phyloP scores from a whole-genome alignment of 2,797 vertebrate species.

The Gorsachius magnificus region DNA sequence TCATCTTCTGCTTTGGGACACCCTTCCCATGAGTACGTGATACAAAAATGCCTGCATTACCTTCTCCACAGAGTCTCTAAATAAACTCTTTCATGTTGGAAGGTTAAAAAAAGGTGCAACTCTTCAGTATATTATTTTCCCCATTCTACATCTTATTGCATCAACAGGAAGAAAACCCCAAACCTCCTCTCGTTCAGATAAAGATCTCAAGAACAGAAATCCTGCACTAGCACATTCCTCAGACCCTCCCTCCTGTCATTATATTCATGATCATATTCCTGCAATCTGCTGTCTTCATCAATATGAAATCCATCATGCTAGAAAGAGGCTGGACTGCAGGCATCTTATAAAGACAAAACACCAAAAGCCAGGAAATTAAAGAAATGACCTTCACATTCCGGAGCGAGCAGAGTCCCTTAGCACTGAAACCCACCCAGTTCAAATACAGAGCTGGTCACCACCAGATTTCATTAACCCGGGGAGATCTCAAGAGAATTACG shows the following conservation, averaged over 20 bases:
- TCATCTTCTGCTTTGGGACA: background rate
- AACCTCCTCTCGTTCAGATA: background rate
- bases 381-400: background rate
- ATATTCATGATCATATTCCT: background rate
- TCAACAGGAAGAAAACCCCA: background rate
- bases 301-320: background rate
- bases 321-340: background rate
- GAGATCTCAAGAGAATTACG: background rate
- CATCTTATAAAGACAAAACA: background rate
- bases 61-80: background rate
- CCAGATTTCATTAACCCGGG: background rate
- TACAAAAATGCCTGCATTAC: background rate
- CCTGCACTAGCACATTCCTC: background rate
- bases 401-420: background rate
- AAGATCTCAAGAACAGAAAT: background rate
- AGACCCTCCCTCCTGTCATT: constrained; percentile 12
- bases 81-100: background rate
- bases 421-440: background rate
- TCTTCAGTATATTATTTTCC: background rate
- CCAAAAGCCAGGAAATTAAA: background rate
- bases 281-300: constrained; percentile 39
- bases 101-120: background rate
- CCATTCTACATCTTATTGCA: background rate
- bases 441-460: background rate
- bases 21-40: background rate